These are phyloP conservation scores for Oscheius sp. DNA, from an alignment of 1,140 invertebrate species.

Conservation along the genomic window DNA sequence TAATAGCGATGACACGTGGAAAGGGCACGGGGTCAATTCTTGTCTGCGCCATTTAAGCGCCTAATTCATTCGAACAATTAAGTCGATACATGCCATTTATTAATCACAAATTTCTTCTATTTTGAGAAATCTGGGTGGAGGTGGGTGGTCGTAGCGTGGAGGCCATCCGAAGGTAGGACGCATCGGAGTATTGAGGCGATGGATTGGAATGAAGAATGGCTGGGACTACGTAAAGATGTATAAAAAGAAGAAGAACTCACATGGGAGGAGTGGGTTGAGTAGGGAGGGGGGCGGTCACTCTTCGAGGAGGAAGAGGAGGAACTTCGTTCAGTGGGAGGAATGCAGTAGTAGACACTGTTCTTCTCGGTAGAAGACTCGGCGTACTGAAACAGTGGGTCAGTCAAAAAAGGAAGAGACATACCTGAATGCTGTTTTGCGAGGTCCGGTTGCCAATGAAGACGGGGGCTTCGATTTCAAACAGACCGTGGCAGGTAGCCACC, in stretches of 20 bases:
- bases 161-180: constrained; percentile 12
- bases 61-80: too few relatives aligned
- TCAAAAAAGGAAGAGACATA: background rate
- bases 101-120: constrained; percentile 19
- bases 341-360: constrained; percentile 19
- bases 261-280: constrained; percentile 10
- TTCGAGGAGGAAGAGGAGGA: background rate
- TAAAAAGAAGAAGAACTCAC: background rate
- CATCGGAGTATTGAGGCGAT: constrained; percentile 16
- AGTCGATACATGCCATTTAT: too few relatives aligned
- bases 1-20: too few relatives aligned
- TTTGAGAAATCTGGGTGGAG: constrained; percentile 22
- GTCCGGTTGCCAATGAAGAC: constrained; percentile 13
- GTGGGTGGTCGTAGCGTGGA: background rate
- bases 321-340: constrained; percentile 18
- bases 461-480: constrained; percentile 24
- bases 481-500: constrained; percentile 5
- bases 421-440: background rate
- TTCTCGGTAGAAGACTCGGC: constrained; percentile 7
- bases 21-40: too few relatives aligned
- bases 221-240: background rate
- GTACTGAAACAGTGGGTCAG: background rate
- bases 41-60: too few relatives aligned
- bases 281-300: constrained; percentile 4
- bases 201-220: constrained; percentile 26